Conservation (phyloP, 2,797 vertebrate genomes). For the Leuciscus waleckii region DNA sequence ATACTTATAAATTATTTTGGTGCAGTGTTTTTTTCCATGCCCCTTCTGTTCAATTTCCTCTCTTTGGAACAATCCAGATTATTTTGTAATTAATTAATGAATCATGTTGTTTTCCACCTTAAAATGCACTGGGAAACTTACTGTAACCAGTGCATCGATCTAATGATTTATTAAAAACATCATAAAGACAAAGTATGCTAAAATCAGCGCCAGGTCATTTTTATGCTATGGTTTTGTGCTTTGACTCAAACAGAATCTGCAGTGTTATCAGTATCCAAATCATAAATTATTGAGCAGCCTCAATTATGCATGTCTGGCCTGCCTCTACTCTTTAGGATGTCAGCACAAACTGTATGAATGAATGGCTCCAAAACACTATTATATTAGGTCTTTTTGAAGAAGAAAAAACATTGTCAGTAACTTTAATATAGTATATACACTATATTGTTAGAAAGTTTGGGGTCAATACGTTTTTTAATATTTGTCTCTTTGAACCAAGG, state of each 20-base stretch:
- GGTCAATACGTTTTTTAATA: background rate
- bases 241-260: conserved; percentile 63
- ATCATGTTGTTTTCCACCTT: background rate
- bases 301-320: conserved; percentile 73
- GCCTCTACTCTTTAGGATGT: conserved; percentile 32
- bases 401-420: background rate
- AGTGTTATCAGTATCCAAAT: conserved; percentile 73
- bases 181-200: background rate
- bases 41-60: conserved; percentile 29
- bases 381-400: background rate
- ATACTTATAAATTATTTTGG: background rate
- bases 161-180: background rate
- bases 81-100: conserved; percentile 1
- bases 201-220: conserved; percentile 41
- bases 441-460: background rate
- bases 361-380: conserved; percentile 15
- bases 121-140: background rate
- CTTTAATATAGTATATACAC: background rate
- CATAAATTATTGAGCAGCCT: conserved; percentile 77
- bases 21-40: conserved; percentile 24
- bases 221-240: conserved; percentile 27
- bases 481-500: background rate
- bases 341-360: conserved; percentile 43
- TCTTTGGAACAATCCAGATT: conserved; percentile 37
- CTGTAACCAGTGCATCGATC: background rate